These are phyloP conservation scores for Drepana arcuata DNA, from an alignment of 1,140 invertebrate species.

Conservation along the genomic window DNA sequence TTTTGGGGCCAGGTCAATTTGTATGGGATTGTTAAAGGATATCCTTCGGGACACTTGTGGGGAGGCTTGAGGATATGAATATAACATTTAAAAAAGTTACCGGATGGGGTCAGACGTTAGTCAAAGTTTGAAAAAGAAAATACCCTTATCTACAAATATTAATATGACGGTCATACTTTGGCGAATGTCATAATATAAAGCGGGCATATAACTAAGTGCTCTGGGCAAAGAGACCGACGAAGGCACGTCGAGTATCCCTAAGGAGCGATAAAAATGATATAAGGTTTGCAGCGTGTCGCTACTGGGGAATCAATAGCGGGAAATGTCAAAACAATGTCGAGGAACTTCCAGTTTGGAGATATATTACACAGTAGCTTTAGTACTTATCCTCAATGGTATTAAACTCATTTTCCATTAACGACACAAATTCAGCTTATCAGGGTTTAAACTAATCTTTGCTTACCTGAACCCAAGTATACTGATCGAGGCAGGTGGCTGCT, in stretches of 20 bases:
- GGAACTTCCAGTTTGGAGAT: background rate
- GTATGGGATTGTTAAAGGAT: no score
- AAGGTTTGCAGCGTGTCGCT: conserved; percentile 30
- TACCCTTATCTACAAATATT: no score
- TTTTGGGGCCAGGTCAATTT: no score
- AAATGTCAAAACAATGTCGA: conserved; percentile 43
- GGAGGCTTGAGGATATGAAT: no score
- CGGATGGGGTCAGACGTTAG: background rate
- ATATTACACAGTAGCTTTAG: background rate
- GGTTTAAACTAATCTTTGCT: no score
- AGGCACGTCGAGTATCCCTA: conserved; percentile 11
- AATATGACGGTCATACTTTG: no score
- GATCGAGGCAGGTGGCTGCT: no score
- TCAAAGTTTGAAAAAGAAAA: no score
- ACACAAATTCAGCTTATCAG: background rate
- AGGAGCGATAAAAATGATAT: conserved; percentile 56
- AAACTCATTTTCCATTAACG: background rate
- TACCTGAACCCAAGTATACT: no score
- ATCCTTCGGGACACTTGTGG: no score
- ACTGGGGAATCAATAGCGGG: conserved; percentile 41
- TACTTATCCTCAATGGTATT: background rate
- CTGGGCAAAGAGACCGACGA: conserved; percentile 36
- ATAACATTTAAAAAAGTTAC: background rate
- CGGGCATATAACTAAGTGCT: conserved; percentile 41
- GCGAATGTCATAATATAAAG: no score